phyloP scores from a whole-genome alignment of 2,797 vertebrate genomes.

The Sphaeramia orbicularis region DNA sequence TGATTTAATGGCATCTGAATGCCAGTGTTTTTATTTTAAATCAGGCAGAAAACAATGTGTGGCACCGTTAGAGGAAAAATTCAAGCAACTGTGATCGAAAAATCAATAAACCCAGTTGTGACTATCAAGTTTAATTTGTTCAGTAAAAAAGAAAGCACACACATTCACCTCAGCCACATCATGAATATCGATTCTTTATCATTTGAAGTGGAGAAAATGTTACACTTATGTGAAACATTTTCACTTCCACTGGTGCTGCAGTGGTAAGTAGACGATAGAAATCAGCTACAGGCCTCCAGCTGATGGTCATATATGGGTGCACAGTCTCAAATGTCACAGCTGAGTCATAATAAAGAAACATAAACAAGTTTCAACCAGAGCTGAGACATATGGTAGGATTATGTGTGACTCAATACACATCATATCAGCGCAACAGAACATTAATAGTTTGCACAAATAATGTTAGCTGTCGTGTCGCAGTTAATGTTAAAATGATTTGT shows the following conservation, averaged over 20 bases:
- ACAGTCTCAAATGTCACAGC: conserved; percentile 2
- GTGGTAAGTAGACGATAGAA: conserved; percentile 13
- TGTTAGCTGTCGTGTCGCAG: conserved; percentile 41
- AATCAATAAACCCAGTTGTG: conserved; percentile 28
- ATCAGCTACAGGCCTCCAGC: conserved; percentile 13
- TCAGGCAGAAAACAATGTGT: background rate
- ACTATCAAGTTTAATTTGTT: conserved; percentile 14
- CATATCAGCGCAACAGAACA: conserved; percentile 51
- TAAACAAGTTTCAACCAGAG: conserved; percentile 18
- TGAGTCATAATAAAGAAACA: conserved; percentile 9
- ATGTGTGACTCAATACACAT: conserved; percentile 66
- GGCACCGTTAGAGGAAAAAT: background rate
- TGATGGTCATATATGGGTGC: background rate
- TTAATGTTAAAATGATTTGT: conserved; percentile 49
- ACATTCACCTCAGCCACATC: background rate
- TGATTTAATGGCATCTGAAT: background rate
- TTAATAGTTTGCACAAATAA: conserved; percentile 59
- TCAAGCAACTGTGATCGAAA: conserved; percentile 12
- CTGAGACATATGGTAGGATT: conserved; percentile 49
- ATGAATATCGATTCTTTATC: background rate
- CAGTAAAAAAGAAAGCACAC: conserved; percentile 8
- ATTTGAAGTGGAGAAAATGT: conserved; percentile 7
- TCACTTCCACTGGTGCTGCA: background rate
- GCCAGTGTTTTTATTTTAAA: background rate
- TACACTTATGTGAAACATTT: background rate